Evolutionary conservation across 2,888 invertebrate species (phyloP), one percentile per base, ranked within the genome.

Genomic region (Melanchra persicariae): DNA sequence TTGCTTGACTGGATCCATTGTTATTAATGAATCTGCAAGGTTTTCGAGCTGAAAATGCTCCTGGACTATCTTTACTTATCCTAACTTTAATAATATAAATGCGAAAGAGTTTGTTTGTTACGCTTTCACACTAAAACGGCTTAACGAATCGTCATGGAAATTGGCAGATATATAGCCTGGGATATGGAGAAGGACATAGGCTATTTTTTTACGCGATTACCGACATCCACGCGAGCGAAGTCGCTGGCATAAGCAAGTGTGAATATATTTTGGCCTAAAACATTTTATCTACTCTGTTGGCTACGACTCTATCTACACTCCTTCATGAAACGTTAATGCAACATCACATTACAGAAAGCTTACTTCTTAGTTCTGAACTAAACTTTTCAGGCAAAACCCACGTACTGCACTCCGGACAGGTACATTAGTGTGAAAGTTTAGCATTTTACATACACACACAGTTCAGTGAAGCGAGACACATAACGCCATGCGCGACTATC

Each of bases 381-480:
- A 55, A 82, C 65, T 63, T 78, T 63, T 51, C 59, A 70, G 37
- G 43, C 37, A 54, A 70, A 60, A 45, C 43, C n/a, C 61, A 76
- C 77, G 65, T 30, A 76, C 49, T 81, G 77, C 78, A 82, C 82
- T 66, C 59, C 34, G 52, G 47, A 45, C 62, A 79, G 30, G 30
- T 57, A 63, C 78, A 63, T 66, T 71, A 79, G 65, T 45, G 62
- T 62, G 54, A 63, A 67, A 83, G 24, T 72, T 76, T 77, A 63
- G n/a, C 65, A 81, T 81, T 83, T 83, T 65, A 73, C 67, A 70
- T 69, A 59, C 47, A 80, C 43, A 43, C 51, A 37, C 30, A 30
- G 68, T 60, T 51, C 67, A 65, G 67, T 69, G 76, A 65, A 77
- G 67, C 64, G 62, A 0, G 37, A 17, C 26, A 45, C 58, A 54